phyloP scores from a whole-genome alignment of 2,797 vertebrate species.

The Micrastur ruficollis region DNA sequence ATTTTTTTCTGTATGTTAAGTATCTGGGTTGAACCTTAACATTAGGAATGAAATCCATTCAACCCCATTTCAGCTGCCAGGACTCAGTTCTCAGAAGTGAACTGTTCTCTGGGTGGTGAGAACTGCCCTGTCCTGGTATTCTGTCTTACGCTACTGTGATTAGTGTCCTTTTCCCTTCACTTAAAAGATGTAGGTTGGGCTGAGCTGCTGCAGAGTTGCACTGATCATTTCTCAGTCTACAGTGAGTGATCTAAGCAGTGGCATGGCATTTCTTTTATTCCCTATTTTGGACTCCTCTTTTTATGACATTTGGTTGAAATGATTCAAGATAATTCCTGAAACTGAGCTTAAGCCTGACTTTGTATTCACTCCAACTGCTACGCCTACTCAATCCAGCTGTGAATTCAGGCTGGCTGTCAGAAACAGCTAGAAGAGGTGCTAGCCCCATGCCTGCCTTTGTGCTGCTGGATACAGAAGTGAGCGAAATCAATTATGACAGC shows the following conservation, averaged over 20 bases:
- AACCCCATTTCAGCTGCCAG: neutral
- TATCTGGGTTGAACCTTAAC: neutral
- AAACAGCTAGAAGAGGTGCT: neutral
- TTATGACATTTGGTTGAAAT: neutral
- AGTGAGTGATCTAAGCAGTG: neutral
- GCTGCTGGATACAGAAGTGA: neutral
- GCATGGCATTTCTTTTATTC: neutral
- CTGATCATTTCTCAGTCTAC: neutral
- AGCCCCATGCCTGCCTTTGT: neutral
- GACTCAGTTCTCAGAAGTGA: neutral
- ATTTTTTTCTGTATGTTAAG: neutral
- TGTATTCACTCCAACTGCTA: neutral
- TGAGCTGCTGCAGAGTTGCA: neutral
- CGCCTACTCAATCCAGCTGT: neutral
- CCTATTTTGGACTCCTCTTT: neutral
- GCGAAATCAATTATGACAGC: neutral
- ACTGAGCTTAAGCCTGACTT: neutral
- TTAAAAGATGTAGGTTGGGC: neutral
- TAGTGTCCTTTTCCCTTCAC: neutral
- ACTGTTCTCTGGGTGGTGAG: neutral
- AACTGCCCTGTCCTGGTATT: neutral
- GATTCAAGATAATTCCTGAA: neutral
- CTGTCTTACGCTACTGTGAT: neutral
- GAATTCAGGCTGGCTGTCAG: neutral
- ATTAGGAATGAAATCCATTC: neutral